phyloP scores from a whole-genome alignment of 2,113 vertebrate species.

The Macroglossus sobrinus region DNA sequence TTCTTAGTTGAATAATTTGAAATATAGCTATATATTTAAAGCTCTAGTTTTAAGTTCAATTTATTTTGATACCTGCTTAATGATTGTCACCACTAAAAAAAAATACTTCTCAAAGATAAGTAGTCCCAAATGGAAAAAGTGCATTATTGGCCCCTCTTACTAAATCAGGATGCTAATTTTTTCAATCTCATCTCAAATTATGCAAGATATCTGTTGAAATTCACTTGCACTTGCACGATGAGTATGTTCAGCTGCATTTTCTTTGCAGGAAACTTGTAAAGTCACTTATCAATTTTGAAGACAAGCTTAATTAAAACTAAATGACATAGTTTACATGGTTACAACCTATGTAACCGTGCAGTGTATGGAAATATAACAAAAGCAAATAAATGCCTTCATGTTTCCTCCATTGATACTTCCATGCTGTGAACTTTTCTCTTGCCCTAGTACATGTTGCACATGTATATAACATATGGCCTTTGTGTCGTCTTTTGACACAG shows the following conservation, averaged over 20 bases:
- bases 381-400: background rate
- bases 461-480: background rate
- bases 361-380: background rate
- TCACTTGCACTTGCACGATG: constrained; percentile 6
- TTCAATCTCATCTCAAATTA: constrained; percentile 24
- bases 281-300: background rate
- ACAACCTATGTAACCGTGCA: background rate
- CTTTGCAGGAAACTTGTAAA: constrained; percentile 27
- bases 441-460: fast-evolving
- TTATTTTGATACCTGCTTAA: background rate
- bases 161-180: constrained; percentile 38
- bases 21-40: background rate
- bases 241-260: constrained; percentile 37
- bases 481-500: background rate
- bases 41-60: background rate
- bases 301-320: constrained; percentile 13
- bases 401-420: background rate
- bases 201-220: constrained; percentile 37
- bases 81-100: background rate
- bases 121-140: constrained; percentile 4
- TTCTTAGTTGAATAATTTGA: background rate
- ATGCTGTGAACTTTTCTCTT: background rate
- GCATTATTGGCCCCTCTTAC: background rate
- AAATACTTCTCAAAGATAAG: background rate
- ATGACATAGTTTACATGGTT: background rate